These are phyloP conservation scores for Lucilia cuprina DNA, from an alignment of 1,140 invertebrate species.

Conservation along the genomic window DNA sequence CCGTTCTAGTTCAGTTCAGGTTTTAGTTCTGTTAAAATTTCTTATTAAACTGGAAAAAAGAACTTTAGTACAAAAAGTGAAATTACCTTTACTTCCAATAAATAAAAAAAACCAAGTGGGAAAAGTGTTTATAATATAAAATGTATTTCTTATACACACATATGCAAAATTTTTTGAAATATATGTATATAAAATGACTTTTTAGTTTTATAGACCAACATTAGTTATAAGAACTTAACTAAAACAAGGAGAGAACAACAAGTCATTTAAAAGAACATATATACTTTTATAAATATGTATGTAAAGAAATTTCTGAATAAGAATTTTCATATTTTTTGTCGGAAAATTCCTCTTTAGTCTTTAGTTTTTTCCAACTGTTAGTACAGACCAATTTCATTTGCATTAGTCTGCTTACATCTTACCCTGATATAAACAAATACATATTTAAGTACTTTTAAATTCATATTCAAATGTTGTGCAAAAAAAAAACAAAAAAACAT, in stretches of 20 bases:
- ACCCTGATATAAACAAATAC: background rate
- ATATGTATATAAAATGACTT: background rate
- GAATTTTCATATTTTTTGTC: background rate
- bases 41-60: too few relatives aligned
- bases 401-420: background rate
- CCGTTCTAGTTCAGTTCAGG: too few relatives aligned
- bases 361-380: too few relatives aligned
- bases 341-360: background rate
- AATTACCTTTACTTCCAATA: too few relatives aligned
- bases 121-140: background rate
- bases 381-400: background rate
- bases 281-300: background rate
- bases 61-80: too few relatives aligned
- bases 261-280: too few relatives aligned
- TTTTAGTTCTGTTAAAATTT: too few relatives aligned
- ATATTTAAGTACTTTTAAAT: background rate
- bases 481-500: background rate
- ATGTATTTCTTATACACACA: background rate
- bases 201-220: too few relatives aligned
- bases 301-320: background rate
- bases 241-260: too few relatives aligned
- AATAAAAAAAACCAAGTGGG: background rate
- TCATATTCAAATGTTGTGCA: background rate
- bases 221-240: too few relatives aligned
- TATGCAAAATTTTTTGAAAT: background rate